phyloP scores from a whole-genome alignment of 92 coral and sea anemone species.

The Diadumene lineata region DNA sequence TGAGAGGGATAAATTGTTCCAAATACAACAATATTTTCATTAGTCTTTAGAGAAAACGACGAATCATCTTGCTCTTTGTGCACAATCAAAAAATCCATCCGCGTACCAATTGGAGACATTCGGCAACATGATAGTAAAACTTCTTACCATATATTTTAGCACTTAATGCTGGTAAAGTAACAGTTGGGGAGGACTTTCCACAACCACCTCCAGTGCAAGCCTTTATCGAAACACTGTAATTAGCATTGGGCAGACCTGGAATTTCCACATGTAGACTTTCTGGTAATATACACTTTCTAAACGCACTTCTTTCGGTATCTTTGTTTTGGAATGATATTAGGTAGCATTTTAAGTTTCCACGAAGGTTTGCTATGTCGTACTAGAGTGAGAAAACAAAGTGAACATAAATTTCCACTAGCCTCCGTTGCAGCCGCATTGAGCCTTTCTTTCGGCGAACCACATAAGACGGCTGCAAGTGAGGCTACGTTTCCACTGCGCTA shows the following conservation, averaged over 20 bases:
- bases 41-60: too few species aligned
- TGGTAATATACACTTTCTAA: neutral
- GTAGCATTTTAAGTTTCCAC: neutral
- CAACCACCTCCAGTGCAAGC: slow-evolving; percentile 12
- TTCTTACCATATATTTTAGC: neutral
- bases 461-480: too few species aligned
- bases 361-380: neutral
- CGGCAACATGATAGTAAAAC: neutral
- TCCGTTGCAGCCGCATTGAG: too few species aligned
- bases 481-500: too few species aligned
- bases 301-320: neutral
- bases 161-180: neutral
- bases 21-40: too few species aligned
- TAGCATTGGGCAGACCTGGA: neutral
- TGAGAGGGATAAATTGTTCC: too few species aligned
- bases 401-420: too few species aligned
- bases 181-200: neutral
- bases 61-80: too few species aligned
- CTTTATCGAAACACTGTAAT: neutral
- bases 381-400: too few species aligned
- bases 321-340: neutral
- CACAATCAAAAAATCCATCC: too few species aligned
- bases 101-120: too few species aligned
- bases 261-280: neutral
- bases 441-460: too few species aligned